A percentile compares a stretch with the other conserved stretches of the same genome.
Evolutionary conservation across 2,888 invertebrate genomes (phyloP).

Genomic region (Andricus curvator): DNA sequence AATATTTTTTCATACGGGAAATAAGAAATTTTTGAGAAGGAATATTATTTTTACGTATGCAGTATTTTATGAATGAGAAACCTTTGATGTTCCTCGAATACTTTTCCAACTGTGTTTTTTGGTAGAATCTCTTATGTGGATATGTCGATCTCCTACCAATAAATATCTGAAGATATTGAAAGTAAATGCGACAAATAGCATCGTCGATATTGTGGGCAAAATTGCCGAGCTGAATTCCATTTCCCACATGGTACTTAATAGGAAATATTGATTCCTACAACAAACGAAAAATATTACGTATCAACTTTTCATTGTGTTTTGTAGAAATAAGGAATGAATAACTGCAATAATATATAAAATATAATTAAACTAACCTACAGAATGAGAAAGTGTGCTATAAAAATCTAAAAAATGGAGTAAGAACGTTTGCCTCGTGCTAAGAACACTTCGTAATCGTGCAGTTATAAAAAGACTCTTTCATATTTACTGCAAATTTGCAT

Average conservation of each 20-base stretch:
- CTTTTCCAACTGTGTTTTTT: constrained; percentile 81
- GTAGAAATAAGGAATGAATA: background rate
- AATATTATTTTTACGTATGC: background rate
- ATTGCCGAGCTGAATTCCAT: constrained; percentile 70
- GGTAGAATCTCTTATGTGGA: constrained; percentile 79
- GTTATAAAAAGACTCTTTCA: background rate
- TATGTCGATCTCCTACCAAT: constrained; percentile 77
- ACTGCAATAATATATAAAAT: too few relatives aligned
- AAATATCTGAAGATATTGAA: constrained; percentile 76
- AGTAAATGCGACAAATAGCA: constrained; percentile 79
- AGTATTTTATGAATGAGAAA: constrained; percentile 57
- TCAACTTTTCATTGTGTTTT: background rate
- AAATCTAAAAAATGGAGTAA: background rate
- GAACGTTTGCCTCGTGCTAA: background rate
- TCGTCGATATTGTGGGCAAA: constrained; percentile 78
- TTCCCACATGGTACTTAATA: constrained; percentile 66
- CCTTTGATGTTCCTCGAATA: constrained; percentile 78
- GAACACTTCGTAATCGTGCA: background rate
- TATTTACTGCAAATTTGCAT: background rate
- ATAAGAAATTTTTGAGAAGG: background rate
- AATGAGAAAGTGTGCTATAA: background rate
- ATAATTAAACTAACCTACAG: background rate
- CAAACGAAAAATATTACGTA: background rate
- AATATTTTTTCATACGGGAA: too few relatives aligned
- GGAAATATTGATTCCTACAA: constrained; percentile 31